Percentiles rank a stretch among this genome's conserved stretches.
phyloP scores from a whole-genome alignment of 2,888 invertebrate species.

The Chrysina gloriosa region DNA sequence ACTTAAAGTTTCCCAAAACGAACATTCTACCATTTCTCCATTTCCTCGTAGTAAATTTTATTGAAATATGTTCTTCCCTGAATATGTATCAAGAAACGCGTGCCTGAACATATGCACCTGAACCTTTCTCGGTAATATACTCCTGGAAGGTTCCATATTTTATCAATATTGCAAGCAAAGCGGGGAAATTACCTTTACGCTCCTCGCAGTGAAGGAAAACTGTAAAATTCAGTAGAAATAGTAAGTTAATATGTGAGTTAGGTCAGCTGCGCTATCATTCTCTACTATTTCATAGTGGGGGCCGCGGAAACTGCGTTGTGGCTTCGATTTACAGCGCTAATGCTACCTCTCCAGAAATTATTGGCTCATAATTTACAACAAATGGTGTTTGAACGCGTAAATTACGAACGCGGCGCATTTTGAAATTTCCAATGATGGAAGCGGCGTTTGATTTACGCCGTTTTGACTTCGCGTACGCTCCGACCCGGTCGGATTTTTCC shows the following conservation, averaged over 20 bases:
- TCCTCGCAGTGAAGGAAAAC: not conserved
- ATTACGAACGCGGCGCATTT: not conserved
- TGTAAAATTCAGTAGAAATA: not conserved
- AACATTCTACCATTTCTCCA: too few relatives aligned
- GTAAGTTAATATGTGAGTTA: not conserved
- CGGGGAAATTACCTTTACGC: too few relatives aligned
- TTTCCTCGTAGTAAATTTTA: too few relatives aligned
- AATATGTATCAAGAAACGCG: too few relatives aligned
- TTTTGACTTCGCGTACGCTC: not conserved
- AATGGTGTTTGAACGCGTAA: slow-evolving; percentile 22
- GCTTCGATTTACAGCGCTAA: slow-evolving; percentile 14
- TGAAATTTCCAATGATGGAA: slow-evolving; percentile 9
- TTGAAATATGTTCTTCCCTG: too few relatives aligned
- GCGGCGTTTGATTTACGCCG: slow-evolving; percentile 2
- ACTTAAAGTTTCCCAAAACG: too few relatives aligned
- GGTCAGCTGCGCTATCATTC: not conserved
- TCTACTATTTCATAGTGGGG: not conserved
- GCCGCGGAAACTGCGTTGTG: not conserved
- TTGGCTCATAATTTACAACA: slow-evolving; percentile 18
- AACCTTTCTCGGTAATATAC: too few relatives aligned
- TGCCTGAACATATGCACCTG: too few relatives aligned
- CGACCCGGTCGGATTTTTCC: too few relatives aligned
- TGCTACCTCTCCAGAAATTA: slow-evolving; percentile 16
- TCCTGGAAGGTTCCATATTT: not conserved
- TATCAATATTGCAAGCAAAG: not conserved